A percentile compares a stretch with the other conserved stretches of the same genome.
phyloP scores from a whole-genome alignment of 2,797 vertebrate species.

The Eulemur mongoz region DNA sequence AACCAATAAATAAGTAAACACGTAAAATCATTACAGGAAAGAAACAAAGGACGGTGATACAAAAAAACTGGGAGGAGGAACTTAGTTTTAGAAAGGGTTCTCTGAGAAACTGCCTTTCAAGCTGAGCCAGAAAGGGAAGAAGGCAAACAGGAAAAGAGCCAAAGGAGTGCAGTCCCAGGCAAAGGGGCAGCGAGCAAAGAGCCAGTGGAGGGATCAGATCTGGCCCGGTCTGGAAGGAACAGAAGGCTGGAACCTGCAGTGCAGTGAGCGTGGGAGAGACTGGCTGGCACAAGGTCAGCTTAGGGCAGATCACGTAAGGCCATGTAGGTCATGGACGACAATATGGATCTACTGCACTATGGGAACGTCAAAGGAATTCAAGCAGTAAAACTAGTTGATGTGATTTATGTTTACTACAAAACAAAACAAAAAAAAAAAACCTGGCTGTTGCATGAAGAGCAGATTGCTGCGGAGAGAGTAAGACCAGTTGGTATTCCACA shows the following conservation, averaged over 20 bases:
- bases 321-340: not conserved
- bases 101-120: constrained; percentile 43
- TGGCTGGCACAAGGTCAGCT: not conserved
- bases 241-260: not conserved
- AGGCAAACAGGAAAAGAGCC: not conserved
- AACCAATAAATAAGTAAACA: constrained; percentile 54
- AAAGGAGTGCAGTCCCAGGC: not conserved
- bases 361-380: not conserved
- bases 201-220: not conserved
- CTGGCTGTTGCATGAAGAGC: not conserved
- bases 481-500: not conserved
- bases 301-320: not conserved
- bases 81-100: not conserved
- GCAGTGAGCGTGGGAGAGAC: not conserved
- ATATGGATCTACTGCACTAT: not conserved
- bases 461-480: not conserved
- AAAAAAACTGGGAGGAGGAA: not conserved
- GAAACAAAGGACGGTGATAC: not conserved
- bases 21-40: constrained; percentile 18
- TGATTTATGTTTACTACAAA: not conserved
- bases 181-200: not conserved
- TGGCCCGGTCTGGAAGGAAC: not conserved
- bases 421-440: not conserved
- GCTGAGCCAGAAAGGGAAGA: not conserved
- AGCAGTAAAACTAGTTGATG: not conserved